Conservation (phyloP, 2,797 vertebrate species). For the Cygnus olor region DNA sequence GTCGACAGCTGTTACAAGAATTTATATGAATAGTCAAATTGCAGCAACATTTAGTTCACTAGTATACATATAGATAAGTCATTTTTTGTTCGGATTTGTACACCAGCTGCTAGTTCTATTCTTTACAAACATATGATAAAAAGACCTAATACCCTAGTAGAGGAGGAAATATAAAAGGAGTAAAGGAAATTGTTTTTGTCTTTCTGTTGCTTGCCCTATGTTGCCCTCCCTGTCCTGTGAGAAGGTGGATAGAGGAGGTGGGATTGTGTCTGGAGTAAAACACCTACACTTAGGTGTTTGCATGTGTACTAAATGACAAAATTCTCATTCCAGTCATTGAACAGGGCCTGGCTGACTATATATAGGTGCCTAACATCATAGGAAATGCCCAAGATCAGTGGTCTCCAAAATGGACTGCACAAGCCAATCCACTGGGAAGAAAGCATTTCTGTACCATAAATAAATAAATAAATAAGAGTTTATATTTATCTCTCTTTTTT, state of each 20-base stretch:
- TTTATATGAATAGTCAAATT: not conserved
- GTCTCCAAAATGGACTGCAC: not conserved
- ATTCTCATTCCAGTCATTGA: not conserved
- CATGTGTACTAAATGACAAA: not conserved
- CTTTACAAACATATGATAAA: not conserved
- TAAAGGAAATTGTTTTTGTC: not conserved
- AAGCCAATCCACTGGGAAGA: not conserved
- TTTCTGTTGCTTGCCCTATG: not conserved
- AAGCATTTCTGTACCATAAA: not conserved
- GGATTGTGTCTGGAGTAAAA: not conserved
- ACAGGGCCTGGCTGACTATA: not conserved
- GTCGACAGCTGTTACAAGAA: not conserved
- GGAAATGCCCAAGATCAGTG: not conserved
- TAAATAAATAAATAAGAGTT: not conserved
- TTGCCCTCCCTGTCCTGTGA: not conserved
- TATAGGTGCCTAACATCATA: not conserved
- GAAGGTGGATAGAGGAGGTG: not conserved
- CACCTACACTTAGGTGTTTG: not conserved
- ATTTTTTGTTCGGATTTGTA: not conserved
- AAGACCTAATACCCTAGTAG: not conserved
- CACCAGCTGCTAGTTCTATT: not conserved
- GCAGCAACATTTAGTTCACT: not conserved
- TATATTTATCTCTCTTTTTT: not conserved
- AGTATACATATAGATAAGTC: accelerated
- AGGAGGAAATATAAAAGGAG: not conserved